These are phyloP conservation scores for Euglossa dilemma DNA, from an alignment of 1,140 invertebrate genomes.

Conservation along the genomic window DNA sequence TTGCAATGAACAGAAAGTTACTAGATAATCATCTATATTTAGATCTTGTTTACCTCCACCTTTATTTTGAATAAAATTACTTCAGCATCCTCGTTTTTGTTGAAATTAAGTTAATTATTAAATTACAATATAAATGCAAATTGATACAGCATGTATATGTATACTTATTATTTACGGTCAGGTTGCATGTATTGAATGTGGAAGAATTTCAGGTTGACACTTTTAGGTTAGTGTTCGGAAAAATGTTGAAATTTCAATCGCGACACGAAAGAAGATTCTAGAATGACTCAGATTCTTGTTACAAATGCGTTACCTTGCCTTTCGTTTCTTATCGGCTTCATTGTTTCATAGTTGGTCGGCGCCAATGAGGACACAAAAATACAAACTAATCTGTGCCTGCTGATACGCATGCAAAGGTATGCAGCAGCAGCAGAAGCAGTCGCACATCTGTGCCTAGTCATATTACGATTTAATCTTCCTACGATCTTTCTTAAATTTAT, in stretches of 20 bases:
- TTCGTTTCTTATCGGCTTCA: conserved; percentile 17
- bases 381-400: conserved; percentile 1
- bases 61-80: background rate
- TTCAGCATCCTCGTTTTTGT: background rate
- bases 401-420: conserved; percentile 18
- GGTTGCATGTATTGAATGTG: no score
- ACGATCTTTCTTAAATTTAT: background rate
- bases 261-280: background rate
- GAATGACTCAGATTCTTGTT: background rate
- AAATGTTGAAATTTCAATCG: background rate
- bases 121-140: background rate
- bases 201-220: no score
- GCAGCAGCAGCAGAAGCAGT: background rate
- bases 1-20: background rate
- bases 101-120: background rate
- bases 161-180: no score
- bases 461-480: background rate
- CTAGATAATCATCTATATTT: background rate
- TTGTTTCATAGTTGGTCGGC: conserved; percentile 17
- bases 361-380: conserved; percentile 34
- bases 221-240: no score
- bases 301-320: background rate
- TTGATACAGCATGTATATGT: background rate
- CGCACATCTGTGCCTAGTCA: background rate
- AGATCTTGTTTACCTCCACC: background rate